Conservation (phyloP, 2,888 invertebrate genomes). For the Prosapia bicincta region DNA sequence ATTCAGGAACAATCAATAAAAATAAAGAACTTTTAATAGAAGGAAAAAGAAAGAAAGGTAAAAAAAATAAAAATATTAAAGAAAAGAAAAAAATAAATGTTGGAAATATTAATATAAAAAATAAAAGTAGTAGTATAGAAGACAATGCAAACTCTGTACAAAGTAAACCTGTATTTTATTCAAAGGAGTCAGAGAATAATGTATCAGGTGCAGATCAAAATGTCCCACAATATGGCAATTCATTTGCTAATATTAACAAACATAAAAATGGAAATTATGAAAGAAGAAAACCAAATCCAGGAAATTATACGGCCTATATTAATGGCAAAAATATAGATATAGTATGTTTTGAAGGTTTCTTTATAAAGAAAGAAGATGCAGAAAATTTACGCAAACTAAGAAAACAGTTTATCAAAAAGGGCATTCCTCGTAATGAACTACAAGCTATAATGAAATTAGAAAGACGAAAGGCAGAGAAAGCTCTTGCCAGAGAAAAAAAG, state of each 20-base stretch:
- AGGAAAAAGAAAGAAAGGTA: too few relatives aligned
- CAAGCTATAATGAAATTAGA: constrained; percentile 64
- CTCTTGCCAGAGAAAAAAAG: constrained; percentile 60
- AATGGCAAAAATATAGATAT: constrained; percentile 62
- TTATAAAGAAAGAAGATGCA: constrained; percentile 67
- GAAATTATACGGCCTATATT: constrained; percentile 53
- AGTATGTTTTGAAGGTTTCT: constrained; percentile 65
- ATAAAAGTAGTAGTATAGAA: too few relatives aligned
- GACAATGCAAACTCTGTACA: too few relatives aligned
- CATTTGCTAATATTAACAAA: constrained; percentile 5
- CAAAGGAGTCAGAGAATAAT: too few relatives aligned
- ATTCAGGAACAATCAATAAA: too few relatives aligned
- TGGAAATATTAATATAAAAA: too few relatives aligned
- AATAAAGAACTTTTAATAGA: too few relatives aligned
- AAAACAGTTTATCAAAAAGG: constrained; percentile 46
- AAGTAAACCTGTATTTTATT: too few relatives aligned
- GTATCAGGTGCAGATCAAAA: too few relatives aligned
- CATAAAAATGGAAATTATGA: constrained; percentile 20
- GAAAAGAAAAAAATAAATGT: too few relatives aligned
- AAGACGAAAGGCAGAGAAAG: constrained; percentile 68
- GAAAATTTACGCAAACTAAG: constrained; percentile 42
- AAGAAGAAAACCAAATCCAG: constrained; percentile 14
- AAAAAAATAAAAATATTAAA: too few relatives aligned
- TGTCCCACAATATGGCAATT: too few relatives aligned
- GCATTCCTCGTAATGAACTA: constrained; percentile 59